A percentile compares a stretch with the other conserved stretches of the same genome.
phyloP scores from a whole-genome alignment of 2,888 invertebrate species.

The Pammene fasciana region DNA sequence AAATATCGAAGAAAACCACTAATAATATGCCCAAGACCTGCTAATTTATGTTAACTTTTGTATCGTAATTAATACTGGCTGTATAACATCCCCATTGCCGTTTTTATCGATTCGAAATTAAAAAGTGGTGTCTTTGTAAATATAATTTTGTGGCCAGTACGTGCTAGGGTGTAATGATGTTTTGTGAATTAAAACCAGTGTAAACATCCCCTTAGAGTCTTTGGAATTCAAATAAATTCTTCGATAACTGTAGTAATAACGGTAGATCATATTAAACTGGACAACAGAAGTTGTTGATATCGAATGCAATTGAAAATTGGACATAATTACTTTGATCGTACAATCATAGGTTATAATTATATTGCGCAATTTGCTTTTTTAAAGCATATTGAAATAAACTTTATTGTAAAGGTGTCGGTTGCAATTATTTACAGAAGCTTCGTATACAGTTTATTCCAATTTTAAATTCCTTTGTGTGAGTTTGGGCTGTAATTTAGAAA shows the following conservation, averaged over 20 bases:
- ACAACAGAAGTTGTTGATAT: conserved; percentile 70
- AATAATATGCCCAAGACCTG: conserved; percentile 66
- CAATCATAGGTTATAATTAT: conserved; percentile 57
- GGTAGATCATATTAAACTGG: conserved; percentile 54
- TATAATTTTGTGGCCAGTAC: conserved; percentile 69
- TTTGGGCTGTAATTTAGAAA: conserved; percentile 50
- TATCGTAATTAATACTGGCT: conserved; percentile 60
- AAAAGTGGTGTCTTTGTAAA: conserved; percentile 61
- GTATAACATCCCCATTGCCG: conserved; percentile 64
- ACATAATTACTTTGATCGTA: conserved; percentile 62
- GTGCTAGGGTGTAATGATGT: conserved; percentile 60
- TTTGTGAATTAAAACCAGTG: conserved; percentile 65
- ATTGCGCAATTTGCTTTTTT: conserved; percentile 69
- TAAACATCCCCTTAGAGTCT: conserved; percentile 55
- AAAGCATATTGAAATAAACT: conserved; percentile 58
- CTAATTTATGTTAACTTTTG: conserved; percentile 65
- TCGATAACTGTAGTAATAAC: conserved; percentile 47
- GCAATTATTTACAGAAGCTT: conserved; percentile 51
- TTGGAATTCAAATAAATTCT: conserved; percentile 50
- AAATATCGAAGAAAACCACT: conserved; percentile 55
- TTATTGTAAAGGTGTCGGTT: conserved; percentile 58
- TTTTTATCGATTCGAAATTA: conserved; percentile 50
- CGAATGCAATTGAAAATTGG: conserved; percentile 61
- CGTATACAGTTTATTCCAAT: conserved; percentile 33
- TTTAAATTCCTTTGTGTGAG: conserved; percentile 23